A percentile compares a stretch with the other conserved stretches of the same genome.
Conservation (phyloP, 2,113 vertebrate genomes). For the Erinaceus europaeus region DNA sequence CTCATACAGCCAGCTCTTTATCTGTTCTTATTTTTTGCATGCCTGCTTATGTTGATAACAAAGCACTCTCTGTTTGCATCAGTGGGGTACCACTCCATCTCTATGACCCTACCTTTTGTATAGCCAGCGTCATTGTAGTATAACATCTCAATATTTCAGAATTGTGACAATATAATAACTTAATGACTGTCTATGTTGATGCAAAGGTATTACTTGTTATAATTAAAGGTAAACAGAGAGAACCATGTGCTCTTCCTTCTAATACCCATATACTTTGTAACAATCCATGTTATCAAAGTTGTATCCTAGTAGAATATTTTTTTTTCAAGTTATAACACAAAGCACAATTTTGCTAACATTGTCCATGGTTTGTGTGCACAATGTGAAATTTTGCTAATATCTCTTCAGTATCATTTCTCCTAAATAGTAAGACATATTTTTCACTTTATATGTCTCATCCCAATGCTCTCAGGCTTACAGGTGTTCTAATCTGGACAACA, state of each 20-base stretch:
- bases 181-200: too few relatives aligned
- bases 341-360: background rate
- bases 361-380: background rate
- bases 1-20: background rate
- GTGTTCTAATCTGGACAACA: background rate
- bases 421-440: background rate
- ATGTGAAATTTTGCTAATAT: background rate
- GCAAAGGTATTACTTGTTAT: background rate
- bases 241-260: background rate
- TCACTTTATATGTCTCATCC: background rate
- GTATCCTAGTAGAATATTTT: background rate
- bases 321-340: rapidly evolving
- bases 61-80: background rate
- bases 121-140: background rate
- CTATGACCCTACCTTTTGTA: background rate
- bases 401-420: background rate
- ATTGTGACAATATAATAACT: background rate
- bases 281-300: background rate
- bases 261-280: background rate
- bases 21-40: background rate
- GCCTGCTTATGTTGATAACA: background rate
- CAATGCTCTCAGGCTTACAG: background rate
- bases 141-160: background rate
- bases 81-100: background rate
- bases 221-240: slow-evolving; percentile 7